phyloP scores from a whole-genome alignment of 2,888 invertebrate species.

The Imbricaverruca yamaguchii region DNA sequence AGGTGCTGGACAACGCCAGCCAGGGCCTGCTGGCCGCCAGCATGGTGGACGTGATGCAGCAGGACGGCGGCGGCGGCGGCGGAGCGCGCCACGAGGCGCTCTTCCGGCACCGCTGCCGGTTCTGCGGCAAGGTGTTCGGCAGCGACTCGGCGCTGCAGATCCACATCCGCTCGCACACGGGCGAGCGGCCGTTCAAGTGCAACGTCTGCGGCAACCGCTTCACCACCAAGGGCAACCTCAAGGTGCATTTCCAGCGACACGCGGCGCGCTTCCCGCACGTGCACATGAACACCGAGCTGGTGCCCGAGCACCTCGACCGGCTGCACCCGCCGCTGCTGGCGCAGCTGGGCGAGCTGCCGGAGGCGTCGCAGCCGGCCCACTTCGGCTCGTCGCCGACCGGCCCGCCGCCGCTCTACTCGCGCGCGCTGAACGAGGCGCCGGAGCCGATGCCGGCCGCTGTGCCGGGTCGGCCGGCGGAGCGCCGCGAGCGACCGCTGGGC shows the following conservation, averaged over 20 bases:
- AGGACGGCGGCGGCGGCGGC: constrained; percentile 27
- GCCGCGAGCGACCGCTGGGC: too few relatives aligned
- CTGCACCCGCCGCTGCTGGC: constrained; percentile 35
- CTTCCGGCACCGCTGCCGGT: constrained; percentile 37
- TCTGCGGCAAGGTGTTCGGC: constrained; percentile 39
- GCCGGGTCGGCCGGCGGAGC: too few relatives aligned
- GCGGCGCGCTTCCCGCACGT: constrained; percentile 38
- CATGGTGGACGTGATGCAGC: constrained; percentile 56
- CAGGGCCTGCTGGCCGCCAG: constrained; percentile 83
- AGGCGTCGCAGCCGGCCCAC: constrained; percentile 18
- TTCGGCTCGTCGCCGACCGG: constrained; percentile 54
- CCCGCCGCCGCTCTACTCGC: constrained; percentile 53
- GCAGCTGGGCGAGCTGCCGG: constrained; percentile 31
- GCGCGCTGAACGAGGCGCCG: constrained; percentile 51
- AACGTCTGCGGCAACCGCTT: constrained; percentile 49
- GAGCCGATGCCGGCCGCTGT: constrained; percentile 24
- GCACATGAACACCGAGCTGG: constrained; percentile 41
- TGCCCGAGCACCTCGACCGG: constrained; percentile 42
- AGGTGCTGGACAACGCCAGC: constrained; percentile 81
- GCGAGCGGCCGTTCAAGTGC: constrained; percentile 49
- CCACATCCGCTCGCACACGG: constrained; percentile 46
- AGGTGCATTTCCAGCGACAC: constrained; percentile 48
- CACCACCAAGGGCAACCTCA: constrained; percentile 52
- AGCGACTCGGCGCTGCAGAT: constrained; percentile 45
- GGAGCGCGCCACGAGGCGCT: background rate